Evolutionary conservation across 2,113 vertebrate genomes (phyloP).

Genomic region (Apteryx mantelli): DNA sequence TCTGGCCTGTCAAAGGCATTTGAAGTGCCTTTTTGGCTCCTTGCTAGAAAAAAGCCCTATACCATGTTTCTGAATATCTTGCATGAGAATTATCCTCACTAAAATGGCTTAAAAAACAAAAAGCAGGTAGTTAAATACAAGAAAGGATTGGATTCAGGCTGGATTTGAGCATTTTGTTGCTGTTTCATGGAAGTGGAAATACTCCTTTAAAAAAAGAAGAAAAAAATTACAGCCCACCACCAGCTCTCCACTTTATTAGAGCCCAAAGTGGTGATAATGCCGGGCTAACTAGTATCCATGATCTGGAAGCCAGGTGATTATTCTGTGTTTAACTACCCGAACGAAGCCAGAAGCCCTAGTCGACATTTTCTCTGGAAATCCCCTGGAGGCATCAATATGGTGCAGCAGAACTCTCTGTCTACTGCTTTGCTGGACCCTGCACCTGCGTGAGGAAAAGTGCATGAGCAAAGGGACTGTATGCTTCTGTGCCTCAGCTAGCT

Average conservation of each 20-base stretch:
- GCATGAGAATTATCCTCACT: neutral
- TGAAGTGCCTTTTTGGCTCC: neutral
- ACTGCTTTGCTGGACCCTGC: neutral
- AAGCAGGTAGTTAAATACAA: neutral
- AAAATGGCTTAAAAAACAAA: neutral
- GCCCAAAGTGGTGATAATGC: neutral
- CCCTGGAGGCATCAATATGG: constrained; percentile 5
- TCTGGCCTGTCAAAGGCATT: neutral
- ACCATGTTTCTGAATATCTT: neutral
- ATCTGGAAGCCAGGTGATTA: neutral
- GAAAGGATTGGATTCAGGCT: neutral
- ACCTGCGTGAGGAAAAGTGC: rapidly evolving
- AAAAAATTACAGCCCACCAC: neutral
- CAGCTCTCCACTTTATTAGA: neutral
- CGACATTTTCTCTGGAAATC: neutral
- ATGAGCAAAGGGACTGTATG: neutral
- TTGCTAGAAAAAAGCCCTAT: neutral
- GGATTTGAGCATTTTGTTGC: neutral
- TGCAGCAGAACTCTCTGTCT: neutral
- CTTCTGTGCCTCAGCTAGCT: neutral
- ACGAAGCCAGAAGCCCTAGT: neutral
- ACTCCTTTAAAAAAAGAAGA: neutral
- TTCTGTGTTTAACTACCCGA: constrained; percentile 5
- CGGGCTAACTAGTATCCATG: neutral
- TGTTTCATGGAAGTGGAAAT: neutral